Conservation (phyloP, 2,113 vertebrate species). For the Ameiurus melas region DNA sequence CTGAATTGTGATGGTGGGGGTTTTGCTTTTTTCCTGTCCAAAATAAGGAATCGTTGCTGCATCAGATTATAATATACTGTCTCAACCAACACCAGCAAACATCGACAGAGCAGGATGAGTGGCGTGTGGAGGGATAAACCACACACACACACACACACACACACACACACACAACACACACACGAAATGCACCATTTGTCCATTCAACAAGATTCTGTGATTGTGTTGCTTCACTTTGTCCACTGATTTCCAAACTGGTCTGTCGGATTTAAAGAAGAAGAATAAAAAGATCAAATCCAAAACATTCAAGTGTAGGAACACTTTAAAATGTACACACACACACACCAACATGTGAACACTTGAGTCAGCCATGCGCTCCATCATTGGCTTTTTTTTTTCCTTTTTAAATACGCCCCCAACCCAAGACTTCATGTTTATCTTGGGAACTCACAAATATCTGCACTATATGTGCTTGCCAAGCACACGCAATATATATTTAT, state of each 20-base stretch:
- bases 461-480: slow-evolving; percentile 49
- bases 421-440: slow-evolving; percentile 31
- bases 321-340: slow-evolving; percentile 67
- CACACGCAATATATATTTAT: no score
- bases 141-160: neutral
- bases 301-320: slow-evolving; percentile 59
- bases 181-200: neutral
- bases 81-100: neutral
- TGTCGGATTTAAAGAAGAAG: slow-evolving; percentile 59
- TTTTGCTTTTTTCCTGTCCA: neutral
- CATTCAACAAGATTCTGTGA: neutral
- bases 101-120: neutral
- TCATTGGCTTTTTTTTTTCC: slow-evolving; percentile 57
- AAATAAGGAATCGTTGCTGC: neutral
- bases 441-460: slow-evolving; percentile 53
- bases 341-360: slow-evolving; percentile 70
- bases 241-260: neutral
- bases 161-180: slow-evolving; percentile 20
- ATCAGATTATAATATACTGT: neutral
- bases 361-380: slow-evolving; percentile 59
- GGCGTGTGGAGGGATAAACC: neutral
- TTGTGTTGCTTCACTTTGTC: neutral
- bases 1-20: no score
- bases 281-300: slow-evolving; percentile 54
- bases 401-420: neutral